Evolutionary conservation across 2,888 invertebrate species (phyloP).

Genomic region (Ypsolopha sequella): DNA sequence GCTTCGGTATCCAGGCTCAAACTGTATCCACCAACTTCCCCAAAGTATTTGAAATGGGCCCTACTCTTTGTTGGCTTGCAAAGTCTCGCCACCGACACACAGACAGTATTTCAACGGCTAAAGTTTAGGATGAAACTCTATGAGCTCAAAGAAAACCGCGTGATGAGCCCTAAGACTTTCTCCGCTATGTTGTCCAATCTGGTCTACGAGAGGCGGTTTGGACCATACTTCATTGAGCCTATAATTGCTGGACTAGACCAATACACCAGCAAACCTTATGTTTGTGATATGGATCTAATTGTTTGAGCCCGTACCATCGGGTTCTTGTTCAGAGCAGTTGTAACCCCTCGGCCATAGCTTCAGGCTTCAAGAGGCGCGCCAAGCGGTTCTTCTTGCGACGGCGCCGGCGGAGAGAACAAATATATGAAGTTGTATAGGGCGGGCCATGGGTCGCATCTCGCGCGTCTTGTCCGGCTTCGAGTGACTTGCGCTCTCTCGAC

Average conservation of each 20-base stretch:
- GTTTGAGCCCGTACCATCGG: constrained; percentile 91
- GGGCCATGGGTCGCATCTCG: no score
- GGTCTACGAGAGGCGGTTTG: constrained; percentile 95
- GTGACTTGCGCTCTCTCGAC: no score
- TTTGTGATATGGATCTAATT: constrained; percentile 88
- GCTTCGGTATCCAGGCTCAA: constrained; percentile 95
- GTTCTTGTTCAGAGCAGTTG: constrained; percentile 89
- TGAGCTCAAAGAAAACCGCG: constrained; percentile 93
- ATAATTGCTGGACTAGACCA: constrained; percentile 95
- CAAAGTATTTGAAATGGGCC: constrained; percentile 94
- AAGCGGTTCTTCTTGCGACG: no score
- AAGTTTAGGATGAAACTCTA: constrained; percentile 93
- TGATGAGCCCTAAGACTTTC: constrained; percentile 92
- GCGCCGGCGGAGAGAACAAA: no score
- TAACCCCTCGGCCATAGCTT: no score
- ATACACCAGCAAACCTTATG: constrained; percentile 85
- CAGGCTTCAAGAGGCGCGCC: no score
- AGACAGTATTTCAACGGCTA: constrained; percentile 92
- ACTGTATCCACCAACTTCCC: constrained; percentile 94
- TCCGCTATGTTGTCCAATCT: constrained; percentile 94
- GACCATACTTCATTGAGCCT: constrained; percentile 98
- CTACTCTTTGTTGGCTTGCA: constrained; percentile 93
- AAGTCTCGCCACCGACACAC: constrained; percentile 95
- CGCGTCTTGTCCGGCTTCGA: no score
- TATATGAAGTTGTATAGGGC: no score